Base-by-base conservation (phyloP, 2,888 invertebrate species). In the Malthinus flaveolus region DNA sequence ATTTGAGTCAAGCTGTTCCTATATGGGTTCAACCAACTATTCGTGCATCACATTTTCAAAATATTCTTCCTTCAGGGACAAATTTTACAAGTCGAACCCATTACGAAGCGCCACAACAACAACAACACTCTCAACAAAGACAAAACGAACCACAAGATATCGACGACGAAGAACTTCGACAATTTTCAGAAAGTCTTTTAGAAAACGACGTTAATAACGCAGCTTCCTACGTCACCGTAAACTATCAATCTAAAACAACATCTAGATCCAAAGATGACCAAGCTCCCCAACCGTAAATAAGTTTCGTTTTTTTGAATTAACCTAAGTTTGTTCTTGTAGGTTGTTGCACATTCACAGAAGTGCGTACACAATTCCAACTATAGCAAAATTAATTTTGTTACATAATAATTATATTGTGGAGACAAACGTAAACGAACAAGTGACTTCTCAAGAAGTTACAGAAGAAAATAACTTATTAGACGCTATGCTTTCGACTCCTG, bases 351-450 rank as follows among this genome's bases (percentile, higher is more conserved):
- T 91, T 13, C 82, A 86, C 61, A 71, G 84, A 7, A 84, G 83
- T 64, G 87, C 82, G 12, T 85, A 85, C 75, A 82, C 85, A 73
- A 87, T 88, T 63, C 82, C 87, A 4, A 92, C 94, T 1, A 86
- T 95, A 59, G 83, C 87, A 64, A 89, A 87, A 70, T 83, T 95
- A 66, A 74, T 86, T 42, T 80, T 83, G 4, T 83, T 97, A 39
- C 86, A 90, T 74, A 91, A 97, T 75, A 96, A 97, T 77, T 97
- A 95, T 74, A 87, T 93, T 71, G 80, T 88, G 57, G 86, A 90
- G 66, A 86, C 88, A 0, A 80, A 83, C 52, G 81, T 84, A n/a
- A 86, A 88, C 69, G 95, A 95, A 77, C 80, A 89, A 67, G 87
- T 92, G 23, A 91, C 90, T 1, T 80, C 87, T 11, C 84, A 87